These are phyloP conservation scores for Drosophila paramelanica DNA, from an alignment of 2,888 invertebrate genomes.

Conservation along the genomic window DNA sequence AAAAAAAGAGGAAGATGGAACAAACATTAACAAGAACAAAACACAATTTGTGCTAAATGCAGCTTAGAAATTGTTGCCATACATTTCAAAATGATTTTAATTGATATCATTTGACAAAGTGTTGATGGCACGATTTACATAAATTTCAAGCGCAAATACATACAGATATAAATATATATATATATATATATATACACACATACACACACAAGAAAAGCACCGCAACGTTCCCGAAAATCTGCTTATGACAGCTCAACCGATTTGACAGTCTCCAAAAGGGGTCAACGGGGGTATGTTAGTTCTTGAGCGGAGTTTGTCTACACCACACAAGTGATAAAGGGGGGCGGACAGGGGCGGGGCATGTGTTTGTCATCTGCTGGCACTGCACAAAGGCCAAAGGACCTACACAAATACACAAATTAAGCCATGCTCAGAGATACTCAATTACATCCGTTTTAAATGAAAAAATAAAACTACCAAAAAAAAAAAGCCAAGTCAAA, in stretches of 20 bases:
- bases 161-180: conserved; percentile 1
- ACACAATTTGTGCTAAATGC: conserved; percentile 61
- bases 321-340: conserved; percentile 1
- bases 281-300: not conserved
- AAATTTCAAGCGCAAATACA: conserved; percentile 26
- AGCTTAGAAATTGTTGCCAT: conserved; percentile 43
- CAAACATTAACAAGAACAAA: conserved; percentile 28
- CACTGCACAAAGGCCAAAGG: conserved; percentile 44
- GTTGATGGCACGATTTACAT: conserved; percentile 58
- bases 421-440: conserved; percentile 46
- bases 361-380: conserved; percentile 15
- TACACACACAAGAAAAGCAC: not conserved
- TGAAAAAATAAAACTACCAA: not conserved
- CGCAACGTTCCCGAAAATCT: conserved; percentile 28
- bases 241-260: conserved; percentile 54
- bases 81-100: conserved; percentile 57
- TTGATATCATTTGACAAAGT: conserved; percentile 51
- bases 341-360: not conserved
- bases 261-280: conserved; percentile 33
- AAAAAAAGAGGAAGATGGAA: not conserved
- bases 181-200: conserved; percentile 1
- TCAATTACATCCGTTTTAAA: conserved; percentile 37
- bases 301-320: not conserved
- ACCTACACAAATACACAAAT: conserved; percentile 31
- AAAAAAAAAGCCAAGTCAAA: not conserved